Evolutionary conservation across 2,888 invertebrate genomes (phyloP).

Genomic region (Sphecodes monilicornis): DNA sequence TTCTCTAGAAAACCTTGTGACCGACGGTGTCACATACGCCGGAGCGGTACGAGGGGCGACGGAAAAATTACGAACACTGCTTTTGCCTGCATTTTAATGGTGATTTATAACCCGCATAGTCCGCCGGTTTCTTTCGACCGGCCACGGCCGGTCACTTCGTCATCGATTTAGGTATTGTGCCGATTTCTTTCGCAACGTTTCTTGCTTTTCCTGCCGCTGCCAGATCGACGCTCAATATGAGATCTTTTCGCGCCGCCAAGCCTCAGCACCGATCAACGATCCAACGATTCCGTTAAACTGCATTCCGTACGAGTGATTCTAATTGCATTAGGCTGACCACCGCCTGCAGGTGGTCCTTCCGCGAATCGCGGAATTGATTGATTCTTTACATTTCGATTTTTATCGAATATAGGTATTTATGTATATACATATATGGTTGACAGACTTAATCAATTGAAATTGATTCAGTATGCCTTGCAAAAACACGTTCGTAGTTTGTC

Average conservation of each 20-base stretch:
- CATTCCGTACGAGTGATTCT: conserved; percentile 13
- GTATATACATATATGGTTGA: background rate
- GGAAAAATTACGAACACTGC: conserved; percentile 15
- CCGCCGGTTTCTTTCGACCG: background rate
- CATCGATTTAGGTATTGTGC: conserved; percentile 7
- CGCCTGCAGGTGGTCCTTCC: background rate
- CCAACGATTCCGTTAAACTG: conserved; percentile 3
- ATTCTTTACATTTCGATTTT: background rate
- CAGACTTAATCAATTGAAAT: background rate
- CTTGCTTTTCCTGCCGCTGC: conserved; percentile 6
- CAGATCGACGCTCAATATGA: background rate
- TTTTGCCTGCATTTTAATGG: conserved; percentile 18
- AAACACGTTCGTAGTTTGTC: background rate
- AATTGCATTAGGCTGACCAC: background rate
- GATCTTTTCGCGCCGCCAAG: background rate
- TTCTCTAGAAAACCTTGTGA: conserved; percentile 58
- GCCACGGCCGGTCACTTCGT: background rate
- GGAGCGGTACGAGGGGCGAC: background rate
- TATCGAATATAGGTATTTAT: too few species aligned
- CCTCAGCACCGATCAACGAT: background rate
- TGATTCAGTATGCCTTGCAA: background rate
- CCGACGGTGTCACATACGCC: conserved; percentile 23
- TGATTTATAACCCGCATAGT: conserved; percentile 14
- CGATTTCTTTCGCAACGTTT: background rate
- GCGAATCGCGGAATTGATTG: conserved; percentile 1